Base-by-base conservation (phyloP, 1,140 invertebrate species). In the Eciton burchellii region DNA sequence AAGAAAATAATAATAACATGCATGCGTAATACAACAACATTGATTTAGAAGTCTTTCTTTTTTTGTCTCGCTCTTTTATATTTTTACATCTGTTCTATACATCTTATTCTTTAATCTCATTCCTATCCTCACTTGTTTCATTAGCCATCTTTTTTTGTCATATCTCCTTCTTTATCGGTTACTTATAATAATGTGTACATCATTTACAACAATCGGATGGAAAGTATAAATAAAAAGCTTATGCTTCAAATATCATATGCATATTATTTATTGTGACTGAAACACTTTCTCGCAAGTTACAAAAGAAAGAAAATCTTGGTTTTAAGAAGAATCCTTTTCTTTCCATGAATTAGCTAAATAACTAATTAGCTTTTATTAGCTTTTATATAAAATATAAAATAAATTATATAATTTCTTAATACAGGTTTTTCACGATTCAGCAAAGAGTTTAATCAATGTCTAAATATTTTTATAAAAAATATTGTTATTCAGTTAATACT, bases 11-110 rank as follows among this genome's bases (percentile, higher is more conserved):
- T 72, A 76, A 65, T 57, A 68, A 70, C 70, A 70, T 87, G 82
- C 84, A 70, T 87, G 82, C 84, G 86, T 86, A 82, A 52, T 57
- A 47, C 63, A 83, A 84, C 81, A 85, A 56, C 85, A 84, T 87
- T 87, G 81, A 84, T 86, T 81, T 81, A 12, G 29, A 21, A 12
- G 35, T 45, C 35, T 24, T 6, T 24, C 57, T 62, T 21, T 24
- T 26, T 62, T n/a, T 68, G 43, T 3, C 19, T 26, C 26, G 4
- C 9, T 76, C 19, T 49, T 35, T 35, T 35, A n/a, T 35, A 35
- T 6, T 35, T 35, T 6, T 6, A 35, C 35, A 6, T 35, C 14
- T 49, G 26, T 59, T 45, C 21, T 26, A n/a, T 21, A 11, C 54
- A 11, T 45, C 54, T 54, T n/a, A 12, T 65, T 35, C 2, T 3